Base-by-base conservation (phyloP, 1,140 invertebrate genomes). In the Hesperophylax magnus region DNA sequence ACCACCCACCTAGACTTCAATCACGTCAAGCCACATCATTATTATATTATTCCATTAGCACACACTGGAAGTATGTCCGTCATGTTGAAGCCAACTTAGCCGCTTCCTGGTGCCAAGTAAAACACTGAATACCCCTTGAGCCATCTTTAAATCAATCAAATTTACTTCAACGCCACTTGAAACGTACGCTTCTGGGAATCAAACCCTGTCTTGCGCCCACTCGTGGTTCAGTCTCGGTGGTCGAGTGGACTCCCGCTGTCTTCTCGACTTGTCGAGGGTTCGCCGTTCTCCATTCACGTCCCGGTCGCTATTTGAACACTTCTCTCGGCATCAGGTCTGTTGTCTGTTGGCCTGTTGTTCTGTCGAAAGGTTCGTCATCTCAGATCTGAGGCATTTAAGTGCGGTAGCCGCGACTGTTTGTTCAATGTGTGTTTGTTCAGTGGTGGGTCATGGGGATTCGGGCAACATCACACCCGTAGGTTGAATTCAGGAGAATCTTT, bases 361-460 rank as follows among this genome's bases (percentile, higher is more conserved):
- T 20, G 63, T 34, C 53, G 69, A 54, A 53, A 72, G 69, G 20
- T 27, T 53, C 52, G 47, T 72, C 47, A 72, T 47, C 15, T 15
- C 39, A 47, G 20, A 27, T 22, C 20, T 72, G 47, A 22, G 47
- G 47, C 47, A 54, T 72, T n/a, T 72, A 72, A 72, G 69, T 72
- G 69, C 69, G 69, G 69, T 72, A 72, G 69, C 63, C 11, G 27
- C 52, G n/a, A 54, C 47, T 72, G 47, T 72, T 72, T 72, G 20
- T 39, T n/a, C 31, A 69, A 34, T 18, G 65, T 15, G 22, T 52
- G 31, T 69, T 69, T 69, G 34, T 31, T 69, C 39, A 69, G 65
- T 39, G 65, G 31, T 47, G 31, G 63, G 58, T 61, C 20, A 39
- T 27, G 31, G 18, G 2, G 39, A 20, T 47, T 69, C 65, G 52